Evolutionary conservation across 2,888 invertebrate species (phyloP), one percentile per base, ranked within the genome.

Genomic region (Erpobdella octoculata): DNA sequence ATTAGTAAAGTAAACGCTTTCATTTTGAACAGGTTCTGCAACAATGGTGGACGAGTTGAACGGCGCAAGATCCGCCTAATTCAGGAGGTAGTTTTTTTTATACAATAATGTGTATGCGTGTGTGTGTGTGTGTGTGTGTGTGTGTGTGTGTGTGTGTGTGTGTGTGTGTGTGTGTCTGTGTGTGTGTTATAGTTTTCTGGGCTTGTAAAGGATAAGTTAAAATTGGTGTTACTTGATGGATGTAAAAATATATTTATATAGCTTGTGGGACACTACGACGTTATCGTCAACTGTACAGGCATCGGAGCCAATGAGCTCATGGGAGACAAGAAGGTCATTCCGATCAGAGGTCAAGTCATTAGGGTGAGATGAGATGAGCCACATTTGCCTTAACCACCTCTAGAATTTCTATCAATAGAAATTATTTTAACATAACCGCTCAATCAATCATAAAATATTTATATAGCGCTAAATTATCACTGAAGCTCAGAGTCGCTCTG

Each of bases 1-100:
- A n/a, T n/a, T n/a, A n/a, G n/a, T n/a, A n/a, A n/a, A n/a, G n/a
- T n/a, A n/a, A n/a, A n/a, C n/a, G n/a, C n/a, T n/a, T n/a, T n/a
- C n/a, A 31, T 41, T 35, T 41, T n/a, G 46, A 41, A 41, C 46
- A 89, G 88, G 80, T 88, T 89, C 76, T 76, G 82, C 72, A 78
- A 81, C n/a, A 80, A 83, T 53, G 91, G 91, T 5, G 91, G 89
- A 0, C 84, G 84, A 76, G 84, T 92, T 9, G 75, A 86, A 8
- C 81, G 85, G 35, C 83, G 84, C 74, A 87, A 86, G 5, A 87
- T 84, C 21, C 21, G 31, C 21, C 68, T 64, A 25, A 46, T 74
- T 18, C 53, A 73, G 25, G 74, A 74, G 71, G 72, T 74, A 61
- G 12, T 18, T 21, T 70, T 4, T 53, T 53, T 28, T 21, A 38